Base-by-base conservation (phyloP, 2,797 vertebrate species). In the Catharus ustulatus region DNA sequence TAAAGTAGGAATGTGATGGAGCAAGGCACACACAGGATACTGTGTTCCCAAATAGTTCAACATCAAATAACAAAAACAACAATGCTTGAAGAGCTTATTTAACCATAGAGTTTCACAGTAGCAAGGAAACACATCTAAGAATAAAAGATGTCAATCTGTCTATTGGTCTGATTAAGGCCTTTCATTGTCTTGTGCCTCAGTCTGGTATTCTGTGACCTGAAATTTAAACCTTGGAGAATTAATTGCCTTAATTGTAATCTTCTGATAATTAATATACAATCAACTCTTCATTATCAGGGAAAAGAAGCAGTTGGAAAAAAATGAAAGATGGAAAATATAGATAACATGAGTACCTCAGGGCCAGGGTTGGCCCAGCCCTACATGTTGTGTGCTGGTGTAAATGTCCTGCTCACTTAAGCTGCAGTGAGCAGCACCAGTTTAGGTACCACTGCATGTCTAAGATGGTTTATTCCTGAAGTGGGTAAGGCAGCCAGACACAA, bases 11-110 rank as follows among this genome's bases (percentile, higher is more conserved):
- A 90, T 87, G 45, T 59, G 82, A 91, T 68, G 29, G 74, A 94
- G 38, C 42, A 27, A 76, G 72, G 26, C 73, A 64, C 23, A 23
- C 38, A 67, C 7, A 38, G 55, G 45, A 91, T 84, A 83, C 20
- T 16, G 15, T 46, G 55, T 82, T 59, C 38, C 34, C 67, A 83
- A 69, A 92, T 72, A 90, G 76, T 78, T 82, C 68, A 62, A 59
- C 42, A n/a, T 91, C 76, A 88, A 86, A 88, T 90, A 89, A 73
- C 68, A 95, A 87, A 95, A 95, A 2, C 84, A 93, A 34, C 78
- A 86, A 11, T 81, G 72, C 49, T 87, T 68, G 80, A 75, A 59
- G 77, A 68, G 32, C 23, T 93, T 58, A n/a, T 40, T 83, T 81
- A 93, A 62, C 76, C 49, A 49, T 16, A 64, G 49, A 64, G 54